These are phyloP conservation scores for Muscicapa striata DNA, from an alignment of 2,797 vertebrate genomes.

Conservation along the genomic window DNA sequence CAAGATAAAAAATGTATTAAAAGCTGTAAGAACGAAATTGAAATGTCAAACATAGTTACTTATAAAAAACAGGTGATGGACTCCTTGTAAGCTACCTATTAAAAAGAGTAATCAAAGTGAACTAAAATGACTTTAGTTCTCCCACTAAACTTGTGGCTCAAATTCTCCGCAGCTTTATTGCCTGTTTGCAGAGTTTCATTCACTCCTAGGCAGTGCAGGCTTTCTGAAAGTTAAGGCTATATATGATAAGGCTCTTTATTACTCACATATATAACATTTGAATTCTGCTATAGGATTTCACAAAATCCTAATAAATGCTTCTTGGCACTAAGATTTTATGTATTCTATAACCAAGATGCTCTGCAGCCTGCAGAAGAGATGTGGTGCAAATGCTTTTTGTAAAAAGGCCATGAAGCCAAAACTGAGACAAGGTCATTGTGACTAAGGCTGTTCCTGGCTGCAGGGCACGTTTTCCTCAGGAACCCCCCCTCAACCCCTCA, in stretches of 20 bases:
- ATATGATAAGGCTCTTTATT: not conserved
- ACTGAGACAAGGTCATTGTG: not conserved
- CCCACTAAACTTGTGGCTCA: not conserved
- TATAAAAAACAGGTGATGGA: slow-evolving; percentile 68
- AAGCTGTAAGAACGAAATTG: slow-evolving; percentile 78
- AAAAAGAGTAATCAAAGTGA: slow-evolving; percentile 80
- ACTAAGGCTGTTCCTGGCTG: not conserved
- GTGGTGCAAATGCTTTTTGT: not conserved
- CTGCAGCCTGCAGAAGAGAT: not conserved
- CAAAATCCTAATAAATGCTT: slow-evolving; percentile 9
- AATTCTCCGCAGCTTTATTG: not conserved
- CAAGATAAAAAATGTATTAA: slow-evolving; percentile 80
- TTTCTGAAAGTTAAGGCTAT: not conserved
- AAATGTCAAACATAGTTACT: slow-evolving; percentile 81
- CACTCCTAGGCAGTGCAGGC: not conserved
- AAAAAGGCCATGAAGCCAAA: not conserved
- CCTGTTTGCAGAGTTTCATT: not conserved
- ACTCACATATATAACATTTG: not conserved
- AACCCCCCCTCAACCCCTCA: not conserved
- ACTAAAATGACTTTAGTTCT: slow-evolving; percentile 73
- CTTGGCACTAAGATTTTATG: not conserved
- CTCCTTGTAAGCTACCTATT: slow-evolving; percentile 40
- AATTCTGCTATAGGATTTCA: not conserved
- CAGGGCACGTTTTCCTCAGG: not conserved
- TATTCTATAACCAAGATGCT: not conserved